Percentiles rank a stretch among this genome's conserved stretches.
These are phyloP conservation scores for Heptranchias perlo DNA, from an alignment of 2,113 vertebrate species.

Conservation along the genomic window DNA sequence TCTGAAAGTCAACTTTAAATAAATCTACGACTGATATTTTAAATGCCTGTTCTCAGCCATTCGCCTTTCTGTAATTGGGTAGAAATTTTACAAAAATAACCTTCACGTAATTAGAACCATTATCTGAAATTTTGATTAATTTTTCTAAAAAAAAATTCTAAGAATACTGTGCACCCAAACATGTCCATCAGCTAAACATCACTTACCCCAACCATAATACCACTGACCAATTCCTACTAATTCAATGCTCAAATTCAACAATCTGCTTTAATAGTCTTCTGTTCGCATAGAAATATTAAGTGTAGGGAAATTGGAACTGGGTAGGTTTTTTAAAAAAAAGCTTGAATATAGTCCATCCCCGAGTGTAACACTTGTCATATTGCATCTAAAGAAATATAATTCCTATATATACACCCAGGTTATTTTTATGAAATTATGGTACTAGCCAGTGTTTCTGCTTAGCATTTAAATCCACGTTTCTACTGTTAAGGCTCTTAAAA, in stretches of 20 bases:
- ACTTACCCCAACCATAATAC: background rate
- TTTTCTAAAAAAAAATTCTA: background rate
- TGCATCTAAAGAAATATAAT: background rate
- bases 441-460: background rate
- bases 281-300: background rate
- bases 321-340: background rate
- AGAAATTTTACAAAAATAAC: background rate
- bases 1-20: constrained; percentile 4
- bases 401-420: background rate
- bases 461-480: background rate
- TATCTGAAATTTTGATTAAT: background rate
- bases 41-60: background rate
- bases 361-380: background rate
- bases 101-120: background rate
- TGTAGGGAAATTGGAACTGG: background rate
- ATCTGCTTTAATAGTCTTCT: background rate
- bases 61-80: background rate
- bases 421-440: background rate
- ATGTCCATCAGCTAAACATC: background rate
- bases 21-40: background rate
- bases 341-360: constrained; percentile 4
- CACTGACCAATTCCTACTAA: background rate
- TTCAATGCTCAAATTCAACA: background rate
- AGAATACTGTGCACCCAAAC: background rate
- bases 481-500: constrained; percentile 27